Evolutionary conservation across 2,797 vertebrate genomes (phyloP).

Genomic region (Helostoma temminkii): DNA sequence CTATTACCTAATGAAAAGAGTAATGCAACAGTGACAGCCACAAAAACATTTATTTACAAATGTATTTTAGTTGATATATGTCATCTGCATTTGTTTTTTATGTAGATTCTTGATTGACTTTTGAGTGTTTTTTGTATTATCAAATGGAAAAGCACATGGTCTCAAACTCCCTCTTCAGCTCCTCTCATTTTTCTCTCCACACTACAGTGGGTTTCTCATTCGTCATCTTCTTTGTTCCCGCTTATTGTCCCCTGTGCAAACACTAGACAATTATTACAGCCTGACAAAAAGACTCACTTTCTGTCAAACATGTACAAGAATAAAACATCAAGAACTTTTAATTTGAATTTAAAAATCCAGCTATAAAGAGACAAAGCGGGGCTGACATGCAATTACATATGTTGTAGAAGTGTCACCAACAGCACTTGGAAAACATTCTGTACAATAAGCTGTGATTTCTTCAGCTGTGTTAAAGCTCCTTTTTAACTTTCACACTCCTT

Average conservation of each 20-base stretch:
- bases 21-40: background rate
- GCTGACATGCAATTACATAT: slow-evolving; percentile 13
- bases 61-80: background rate
- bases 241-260: background rate
- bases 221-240: background rate
- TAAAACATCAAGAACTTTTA: background rate
- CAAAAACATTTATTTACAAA: background rate
- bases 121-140: background rate
- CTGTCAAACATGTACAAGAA: background rate
- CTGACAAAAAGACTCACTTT: slow-evolving; percentile 8
- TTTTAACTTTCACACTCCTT: slow-evolving; percentile 23
- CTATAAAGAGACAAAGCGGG: background rate
- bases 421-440: slow-evolving; percentile 14
- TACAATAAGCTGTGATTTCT: slow-evolving; percentile 10
- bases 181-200: background rate
- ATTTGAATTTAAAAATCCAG: background rate
- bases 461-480: slow-evolving; percentile 4
- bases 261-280: slow-evolving; percentile 2
- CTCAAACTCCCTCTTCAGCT: background rate
- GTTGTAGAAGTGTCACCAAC: slow-evolving; percentile 17
- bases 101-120: background rate
- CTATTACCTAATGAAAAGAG: too few species aligned
- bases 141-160: background rate
- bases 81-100: background rate
- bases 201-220: background rate